Conservation (phyloP, 1,140 invertebrate species). For the Eueides isabella region DNA sequence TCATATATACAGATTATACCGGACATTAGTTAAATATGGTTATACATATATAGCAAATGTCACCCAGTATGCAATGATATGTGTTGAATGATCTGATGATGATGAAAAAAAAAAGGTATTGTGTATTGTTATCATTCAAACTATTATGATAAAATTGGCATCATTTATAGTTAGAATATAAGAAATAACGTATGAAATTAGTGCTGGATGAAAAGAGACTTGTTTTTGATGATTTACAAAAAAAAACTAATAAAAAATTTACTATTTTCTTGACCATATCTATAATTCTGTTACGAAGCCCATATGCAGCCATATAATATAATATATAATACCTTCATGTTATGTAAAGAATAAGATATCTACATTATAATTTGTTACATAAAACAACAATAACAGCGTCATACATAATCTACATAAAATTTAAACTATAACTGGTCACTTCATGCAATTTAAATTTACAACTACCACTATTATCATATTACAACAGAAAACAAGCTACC, state of each 20-base stretch:
- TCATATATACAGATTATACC: too few species aligned
- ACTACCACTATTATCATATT: not conserved
- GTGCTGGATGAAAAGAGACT: slow-evolving; percentile 18
- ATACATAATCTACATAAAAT: not conserved
- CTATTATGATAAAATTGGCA: not conserved
- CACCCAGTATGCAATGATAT: too few species aligned
- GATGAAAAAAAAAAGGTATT: too few species aligned
- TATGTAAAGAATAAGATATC: not conserved
- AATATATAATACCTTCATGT: not conserved
- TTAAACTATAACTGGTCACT: not conserved
- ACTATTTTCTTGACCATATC: not conserved
- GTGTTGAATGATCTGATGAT: too few species aligned
- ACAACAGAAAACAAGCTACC: not conserved
- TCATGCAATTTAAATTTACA: slow-evolving; percentile 2
- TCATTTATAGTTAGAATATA: not conserved
- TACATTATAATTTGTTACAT: not conserved
- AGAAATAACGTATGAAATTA: not conserved
- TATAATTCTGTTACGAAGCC: not conserved
- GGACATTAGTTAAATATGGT: too few species aligned
- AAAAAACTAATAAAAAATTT: not conserved
- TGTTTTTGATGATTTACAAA: slow-evolving; percentile 5
- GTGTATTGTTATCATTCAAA: too few species aligned
- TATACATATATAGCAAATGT: too few species aligned
- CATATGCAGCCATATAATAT: not conserved
- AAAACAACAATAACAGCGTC: slow-evolving; percentile 1